A percentile compares a stretch with the other conserved stretches of the same genome.
Evolutionary conservation across 2,888 invertebrate species (phyloP).

Genomic region (Halictus quadricinctus): DNA sequence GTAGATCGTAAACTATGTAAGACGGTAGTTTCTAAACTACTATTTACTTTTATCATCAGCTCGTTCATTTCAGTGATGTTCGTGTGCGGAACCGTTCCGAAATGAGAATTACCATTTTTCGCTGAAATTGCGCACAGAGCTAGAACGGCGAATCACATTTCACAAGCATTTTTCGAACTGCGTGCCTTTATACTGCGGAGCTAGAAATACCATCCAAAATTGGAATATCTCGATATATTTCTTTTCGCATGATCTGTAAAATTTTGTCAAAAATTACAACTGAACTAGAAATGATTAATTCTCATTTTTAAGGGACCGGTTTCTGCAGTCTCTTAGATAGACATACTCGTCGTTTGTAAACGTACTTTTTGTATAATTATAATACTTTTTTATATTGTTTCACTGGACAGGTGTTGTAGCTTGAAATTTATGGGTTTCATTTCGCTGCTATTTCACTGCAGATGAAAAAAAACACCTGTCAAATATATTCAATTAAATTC

Average conservation of each 20-base stretch:
- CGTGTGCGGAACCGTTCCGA: not conserved
- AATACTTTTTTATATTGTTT: not conserved
- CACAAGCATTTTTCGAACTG: not conserved
- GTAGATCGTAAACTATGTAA: not conserved
- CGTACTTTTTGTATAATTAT: not conserved
- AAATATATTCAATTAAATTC: not conserved
- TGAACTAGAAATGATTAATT: not conserved
- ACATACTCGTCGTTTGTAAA: not conserved
- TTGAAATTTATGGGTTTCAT: not conserved
- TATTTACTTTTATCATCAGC: not conserved
- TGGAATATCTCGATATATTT: not conserved
- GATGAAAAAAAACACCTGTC: not conserved
- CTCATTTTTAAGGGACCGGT: not conserved
- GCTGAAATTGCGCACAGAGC: not conserved
- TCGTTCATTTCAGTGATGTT: not conserved
- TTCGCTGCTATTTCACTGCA: conserved; percentile 1
- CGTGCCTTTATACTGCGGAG: not conserved
- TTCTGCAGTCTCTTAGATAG: not conserved
- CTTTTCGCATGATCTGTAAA: not conserved
- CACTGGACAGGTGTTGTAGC: not conserved
- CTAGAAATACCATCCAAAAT: not conserved
- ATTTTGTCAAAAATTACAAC: not conserved
- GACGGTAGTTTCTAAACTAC: conserved; percentile 8
- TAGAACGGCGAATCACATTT: not conserved
- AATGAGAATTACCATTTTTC: not conserved